Evolutionary conservation across 2,797 vertebrate genomes (phyloP).

Genomic region (Antennarius maculatus): DNA sequence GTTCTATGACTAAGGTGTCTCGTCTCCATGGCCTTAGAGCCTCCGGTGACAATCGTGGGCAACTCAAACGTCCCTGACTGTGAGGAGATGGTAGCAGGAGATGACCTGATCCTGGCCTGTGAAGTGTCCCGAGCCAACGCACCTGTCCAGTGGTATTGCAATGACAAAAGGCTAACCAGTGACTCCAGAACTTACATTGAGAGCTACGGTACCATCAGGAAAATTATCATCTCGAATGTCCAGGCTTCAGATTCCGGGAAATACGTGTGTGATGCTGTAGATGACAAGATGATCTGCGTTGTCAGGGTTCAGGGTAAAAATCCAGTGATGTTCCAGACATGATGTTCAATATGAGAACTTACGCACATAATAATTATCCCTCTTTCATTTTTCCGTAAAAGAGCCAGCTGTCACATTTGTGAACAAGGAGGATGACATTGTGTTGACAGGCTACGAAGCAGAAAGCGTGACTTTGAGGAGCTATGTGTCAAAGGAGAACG

Average conservation of each 20-base stretch:
- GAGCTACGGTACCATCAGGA: slow-evolving; percentile 82
- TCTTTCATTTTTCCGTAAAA: slow-evolving; percentile 38
- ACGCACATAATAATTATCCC: neutral
- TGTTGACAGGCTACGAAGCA: slow-evolving; percentile 80
- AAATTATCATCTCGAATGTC: slow-evolving; percentile 83
- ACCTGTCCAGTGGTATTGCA: slow-evolving; percentile 91
- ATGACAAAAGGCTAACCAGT: slow-evolving; percentile 82
- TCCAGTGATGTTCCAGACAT: neutral
- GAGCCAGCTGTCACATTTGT: slow-evolving; percentile 79
- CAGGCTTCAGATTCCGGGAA: slow-evolving; percentile 86
- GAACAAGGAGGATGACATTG: slow-evolving; percentile 81
- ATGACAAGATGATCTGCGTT: slow-evolving; percentile 88
- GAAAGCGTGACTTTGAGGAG: slow-evolving; percentile 83
- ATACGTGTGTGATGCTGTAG: slow-evolving; percentile 87
- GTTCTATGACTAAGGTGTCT: neutral
- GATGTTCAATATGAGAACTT: neutral
- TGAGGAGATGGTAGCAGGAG: slow-evolving; percentile 82
- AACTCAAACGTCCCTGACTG: slow-evolving; percentile 74
- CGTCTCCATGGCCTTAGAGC: slow-evolving; percentile 72
- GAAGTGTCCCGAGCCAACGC: slow-evolving; percentile 85
- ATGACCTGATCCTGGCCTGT: slow-evolving; percentile 89
- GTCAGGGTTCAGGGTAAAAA: slow-evolving; percentile 88
- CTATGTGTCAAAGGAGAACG: slow-evolving; percentile 78
- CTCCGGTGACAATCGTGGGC: slow-evolving; percentile 86
- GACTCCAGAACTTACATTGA: slow-evolving; percentile 84